Base-by-base conservation (phyloP, 2,888 invertebrate genomes). In the Saturnia japonica region DNA sequence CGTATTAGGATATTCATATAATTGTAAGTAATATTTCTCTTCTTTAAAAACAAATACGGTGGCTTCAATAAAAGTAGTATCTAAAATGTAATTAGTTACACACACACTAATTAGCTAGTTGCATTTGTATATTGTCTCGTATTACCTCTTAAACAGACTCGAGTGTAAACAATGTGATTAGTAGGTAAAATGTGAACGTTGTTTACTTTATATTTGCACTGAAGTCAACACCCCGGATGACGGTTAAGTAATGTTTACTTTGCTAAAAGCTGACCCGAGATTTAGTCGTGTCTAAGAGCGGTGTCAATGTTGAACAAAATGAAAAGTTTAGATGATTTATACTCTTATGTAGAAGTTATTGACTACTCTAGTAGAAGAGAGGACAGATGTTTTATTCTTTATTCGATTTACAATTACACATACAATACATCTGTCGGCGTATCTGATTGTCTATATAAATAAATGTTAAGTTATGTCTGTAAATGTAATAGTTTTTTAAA, bases 221-320 rank as follows among this genome's bases (percentile, higher is more conserved):
- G 80, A 72, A 87, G 88, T 85, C 87, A 85, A 86, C 86, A 82
- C 77, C 75, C 90, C 91, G 90, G 91, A 91, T 89, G 87, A 82
- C 86, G 85, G 85, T 82, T 85, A 89, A 90, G 91, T 90, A 86
- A 91, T 91, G 91, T 91, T 91, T 91, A 85, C 87, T 79, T 81
- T 85, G 85, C 91, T 91, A 91, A 91, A 91, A 91, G 91, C 91
- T 83, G 79, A 81, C 81, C 81, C 84, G 80, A 83, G 84, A 80
- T 76, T 47, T 74, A 69, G 62, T 73, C 60, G 68, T 60, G 14
- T 25, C 28, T 60, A 28, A 60, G 25, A 43, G 69, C n/a, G 40
- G 71, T 71, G 69, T 69, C 69, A 71, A 67, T 71, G 62, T 68
- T 68, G 47, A 40, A 51, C 47, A 28, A 22, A n/a, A 40, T 47